phyloP scores from a whole-genome alignment of 2,113 vertebrate species.

The Trochalopteron elliotii region DNA sequence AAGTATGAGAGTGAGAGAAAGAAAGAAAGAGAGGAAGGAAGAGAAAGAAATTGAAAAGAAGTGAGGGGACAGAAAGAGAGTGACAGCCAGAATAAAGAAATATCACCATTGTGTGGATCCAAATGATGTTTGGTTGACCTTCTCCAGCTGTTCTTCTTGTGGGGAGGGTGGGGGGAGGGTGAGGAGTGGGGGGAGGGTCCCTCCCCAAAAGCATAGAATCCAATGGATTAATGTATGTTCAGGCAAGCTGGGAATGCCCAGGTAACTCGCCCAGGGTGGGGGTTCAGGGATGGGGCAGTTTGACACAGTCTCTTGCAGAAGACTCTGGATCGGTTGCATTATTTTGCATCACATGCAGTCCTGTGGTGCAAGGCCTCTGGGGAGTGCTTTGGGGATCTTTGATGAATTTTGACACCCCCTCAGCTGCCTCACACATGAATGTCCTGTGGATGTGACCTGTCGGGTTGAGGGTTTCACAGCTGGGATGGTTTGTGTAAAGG shows the following conservation, averaged over 20 bases:
- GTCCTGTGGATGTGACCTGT: no score
- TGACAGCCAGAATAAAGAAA: background rate
- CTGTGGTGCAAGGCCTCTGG: background rate
- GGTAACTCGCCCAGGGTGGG: no score
- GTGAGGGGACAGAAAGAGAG: background rate
- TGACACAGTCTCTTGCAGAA: background rate
- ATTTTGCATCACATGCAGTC: background rate
- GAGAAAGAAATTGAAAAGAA: background rate
- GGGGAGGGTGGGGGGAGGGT: no score
- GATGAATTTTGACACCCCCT: background rate
- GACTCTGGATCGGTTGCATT: background rate
- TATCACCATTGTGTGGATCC: background rate
- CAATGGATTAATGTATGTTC: background rate
- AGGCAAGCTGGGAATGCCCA: background rate
- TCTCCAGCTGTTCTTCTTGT: background rate
- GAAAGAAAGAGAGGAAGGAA: background rate
- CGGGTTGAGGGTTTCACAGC: no score
- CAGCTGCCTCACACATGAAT: background rate
- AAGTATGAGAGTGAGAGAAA: background rate
- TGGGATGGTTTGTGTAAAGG: no score
- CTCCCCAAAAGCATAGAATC: background rate
- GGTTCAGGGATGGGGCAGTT: background rate
- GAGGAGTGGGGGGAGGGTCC: no score
- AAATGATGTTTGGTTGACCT: fast-evolving
- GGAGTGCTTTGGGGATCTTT: no score